Base-by-base conservation (phyloP, 2,797 vertebrate genomes). In the Hydrolagus colliei region DNA sequence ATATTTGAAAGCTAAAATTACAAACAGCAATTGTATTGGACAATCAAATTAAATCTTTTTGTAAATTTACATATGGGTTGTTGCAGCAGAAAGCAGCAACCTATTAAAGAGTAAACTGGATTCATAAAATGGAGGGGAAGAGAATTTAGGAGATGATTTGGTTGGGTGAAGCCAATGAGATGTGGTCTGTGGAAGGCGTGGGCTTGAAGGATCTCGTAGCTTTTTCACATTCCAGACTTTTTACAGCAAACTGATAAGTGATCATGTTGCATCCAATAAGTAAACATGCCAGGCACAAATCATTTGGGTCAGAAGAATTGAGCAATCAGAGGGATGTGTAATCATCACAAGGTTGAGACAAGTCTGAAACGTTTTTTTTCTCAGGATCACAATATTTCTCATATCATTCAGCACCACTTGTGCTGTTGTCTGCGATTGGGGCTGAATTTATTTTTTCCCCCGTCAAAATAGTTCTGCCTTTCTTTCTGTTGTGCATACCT, bases 401-500 rank as follows among this genome's bases (percentile, higher is more conserved):
- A 35, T 35, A 41, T 82, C 79, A 67, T 18, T 82, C 79, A 82
- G 13, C 61, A 11, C 79, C 7, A 18, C 12, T 20, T 52, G 79
- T n/a, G 65, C 32, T 71, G 79, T 67, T 4, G 35, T 84, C 16
- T 84, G 79, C 9, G 9, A 82, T 35, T 41, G 27, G 41, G 16
- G 32, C 18, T 52, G 65, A 52, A n/a, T 84, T 68, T 18, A 11
- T 84, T 84, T 52, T 16, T 35, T 84, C n/a, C 79, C n/a, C 9
- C 65, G 52, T 18, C 20, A n/a, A 27, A 84, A 32, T 41, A 71
- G 78, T 12, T 67, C n/a, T 65, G 78, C 65, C 22, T 41, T 22
- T 35, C 41, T 9, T 35, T 32, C 22, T 12, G 27, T 18, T n/a
- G 27, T 84, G 79, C 79, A 84, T 84, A 84, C 79, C 79, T 84